A percentile compares a stretch with the other conserved stretches of the same genome.
Evolutionary conservation across 2,113 vertebrate species (phyloP).

Genomic region (Hemicordylus capensis): DNA sequence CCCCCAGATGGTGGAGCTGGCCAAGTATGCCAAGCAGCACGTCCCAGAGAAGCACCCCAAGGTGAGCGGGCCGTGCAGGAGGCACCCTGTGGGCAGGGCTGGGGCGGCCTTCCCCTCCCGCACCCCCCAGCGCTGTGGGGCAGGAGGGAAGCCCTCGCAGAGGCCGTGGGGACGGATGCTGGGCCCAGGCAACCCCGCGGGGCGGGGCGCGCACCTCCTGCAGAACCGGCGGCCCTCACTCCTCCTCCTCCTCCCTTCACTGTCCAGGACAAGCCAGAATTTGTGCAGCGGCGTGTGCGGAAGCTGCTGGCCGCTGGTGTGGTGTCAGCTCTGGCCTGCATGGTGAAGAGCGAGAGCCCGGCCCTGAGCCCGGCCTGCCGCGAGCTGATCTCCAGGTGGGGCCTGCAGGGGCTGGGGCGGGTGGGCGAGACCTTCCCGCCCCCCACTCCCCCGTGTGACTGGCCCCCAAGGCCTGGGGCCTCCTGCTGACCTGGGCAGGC

Average conservation of each 20-base stretch:
- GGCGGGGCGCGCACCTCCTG: too few relatives aligned
- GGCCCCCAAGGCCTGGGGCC: too few relatives aligned
- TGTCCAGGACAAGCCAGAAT: slow-evolving; percentile 85
- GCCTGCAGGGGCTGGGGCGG: accelerated
- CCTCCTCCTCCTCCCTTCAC: background rate
- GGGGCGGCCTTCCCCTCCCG: background rate
- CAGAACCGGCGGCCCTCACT: accelerated
- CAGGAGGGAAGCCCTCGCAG: accelerated
- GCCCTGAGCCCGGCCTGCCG: slow-evolving; percentile 87
- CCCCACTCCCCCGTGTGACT: too few relatives aligned
- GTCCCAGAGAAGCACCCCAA: slow-evolving; percentile 96
- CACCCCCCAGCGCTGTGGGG: background rate
- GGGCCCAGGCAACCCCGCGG: too few relatives aligned
- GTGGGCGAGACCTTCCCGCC: background rate
- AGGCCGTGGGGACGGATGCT: accelerated
- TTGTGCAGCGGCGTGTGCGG: slow-evolving; percentile 83
- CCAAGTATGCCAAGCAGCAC: slow-evolving; percentile 97
- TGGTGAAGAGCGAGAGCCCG: slow-evolving; percentile 92
- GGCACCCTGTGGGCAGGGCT: too few relatives aligned
- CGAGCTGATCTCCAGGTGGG: slow-evolving; percentile 93
- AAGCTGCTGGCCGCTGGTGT: slow-evolving; percentile 89
- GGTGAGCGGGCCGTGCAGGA: slow-evolving; percentile 61
- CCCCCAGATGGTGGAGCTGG: slow-evolving; percentile 95
- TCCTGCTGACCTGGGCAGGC: too few relatives aligned
- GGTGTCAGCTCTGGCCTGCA: slow-evolving; percentile 91